phyloP scores from a whole-genome alignment of 2,113 vertebrate genomes.

The Bubo blakistoni region DNA sequence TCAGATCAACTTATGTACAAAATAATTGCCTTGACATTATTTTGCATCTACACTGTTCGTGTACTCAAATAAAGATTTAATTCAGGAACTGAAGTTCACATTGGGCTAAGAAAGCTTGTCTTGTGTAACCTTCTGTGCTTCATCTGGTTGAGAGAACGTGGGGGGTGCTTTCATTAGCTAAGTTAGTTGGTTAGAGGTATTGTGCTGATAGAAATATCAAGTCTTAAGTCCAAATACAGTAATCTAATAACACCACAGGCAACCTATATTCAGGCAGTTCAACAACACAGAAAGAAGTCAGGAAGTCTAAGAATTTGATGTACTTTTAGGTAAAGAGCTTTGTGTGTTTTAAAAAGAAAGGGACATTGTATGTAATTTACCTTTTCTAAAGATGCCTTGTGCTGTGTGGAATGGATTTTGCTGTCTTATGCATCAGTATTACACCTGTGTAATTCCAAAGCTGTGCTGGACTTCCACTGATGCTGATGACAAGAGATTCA shows the following conservation, averaged over 20 bases:
- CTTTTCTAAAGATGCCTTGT: background rate
- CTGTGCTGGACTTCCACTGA: background rate
- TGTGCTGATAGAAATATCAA: background rate
- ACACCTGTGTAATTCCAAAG: conserved; percentile 10
- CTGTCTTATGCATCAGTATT: background rate
- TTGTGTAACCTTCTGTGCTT: background rate
- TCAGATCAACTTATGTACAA: background rate
- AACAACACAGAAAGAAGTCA: background rate
- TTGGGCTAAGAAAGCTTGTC: background rate
- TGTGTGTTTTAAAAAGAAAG: conserved; percentile 2
- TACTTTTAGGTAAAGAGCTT: background rate
- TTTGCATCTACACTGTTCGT: background rate
- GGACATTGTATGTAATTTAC: background rate
- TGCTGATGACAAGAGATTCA: background rate
- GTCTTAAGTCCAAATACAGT: background rate
- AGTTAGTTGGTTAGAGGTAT: background rate
- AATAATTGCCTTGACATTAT: background rate
- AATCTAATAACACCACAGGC: background rate
- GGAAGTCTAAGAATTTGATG: background rate
- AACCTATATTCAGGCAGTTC: background rate
- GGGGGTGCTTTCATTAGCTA: background rate
- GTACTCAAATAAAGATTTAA: background rate
- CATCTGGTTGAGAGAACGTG: background rate
- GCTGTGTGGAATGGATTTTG: background rate
- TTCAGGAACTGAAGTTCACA: background rate